phyloP scores from a whole-genome alignment of 2,797 vertebrate species.

The Syncerus caffer region DNA sequence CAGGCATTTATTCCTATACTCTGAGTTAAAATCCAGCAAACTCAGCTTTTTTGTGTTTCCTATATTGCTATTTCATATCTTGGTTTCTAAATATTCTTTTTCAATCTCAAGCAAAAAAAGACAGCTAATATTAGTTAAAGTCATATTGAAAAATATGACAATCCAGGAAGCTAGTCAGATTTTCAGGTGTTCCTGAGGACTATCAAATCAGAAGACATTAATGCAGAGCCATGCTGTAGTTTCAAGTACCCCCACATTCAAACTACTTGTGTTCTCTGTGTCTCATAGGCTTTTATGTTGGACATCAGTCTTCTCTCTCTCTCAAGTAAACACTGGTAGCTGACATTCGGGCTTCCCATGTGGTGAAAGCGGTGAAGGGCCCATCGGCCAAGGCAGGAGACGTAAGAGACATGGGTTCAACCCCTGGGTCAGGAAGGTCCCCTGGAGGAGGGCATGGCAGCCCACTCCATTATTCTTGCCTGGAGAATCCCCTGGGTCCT shows the following conservation, averaged over 20 bases:
- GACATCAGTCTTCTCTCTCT: background rate
- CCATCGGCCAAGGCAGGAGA: background rate
- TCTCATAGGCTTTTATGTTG: background rate
- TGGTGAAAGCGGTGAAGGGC: background rate
- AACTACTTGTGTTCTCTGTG: background rate
- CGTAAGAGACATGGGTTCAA: background rate
- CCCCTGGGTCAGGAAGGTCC: background rate
- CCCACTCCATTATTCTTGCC: background rate
- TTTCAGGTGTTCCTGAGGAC: background rate
- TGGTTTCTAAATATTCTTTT: slow-evolving; percentile 38
- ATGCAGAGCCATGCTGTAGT: background rate
- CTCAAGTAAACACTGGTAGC: background rate
- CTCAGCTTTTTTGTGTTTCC: background rate
- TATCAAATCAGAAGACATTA: background rate
- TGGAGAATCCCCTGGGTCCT: background rate
- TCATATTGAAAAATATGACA: background rate
- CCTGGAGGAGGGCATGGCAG: background rate
- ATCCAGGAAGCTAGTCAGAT: background rate
- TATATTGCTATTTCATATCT: background rate
- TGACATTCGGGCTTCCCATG: background rate
- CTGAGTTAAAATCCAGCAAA: slow-evolving; percentile 9
- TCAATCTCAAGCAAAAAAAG: background rate
- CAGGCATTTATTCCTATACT: background rate
- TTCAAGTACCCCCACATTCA: background rate
- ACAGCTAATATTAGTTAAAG: background rate